Evolutionary conservation across 2,888 invertebrate species (phyloP).

Genomic region (Calameuta idolon): DNA sequence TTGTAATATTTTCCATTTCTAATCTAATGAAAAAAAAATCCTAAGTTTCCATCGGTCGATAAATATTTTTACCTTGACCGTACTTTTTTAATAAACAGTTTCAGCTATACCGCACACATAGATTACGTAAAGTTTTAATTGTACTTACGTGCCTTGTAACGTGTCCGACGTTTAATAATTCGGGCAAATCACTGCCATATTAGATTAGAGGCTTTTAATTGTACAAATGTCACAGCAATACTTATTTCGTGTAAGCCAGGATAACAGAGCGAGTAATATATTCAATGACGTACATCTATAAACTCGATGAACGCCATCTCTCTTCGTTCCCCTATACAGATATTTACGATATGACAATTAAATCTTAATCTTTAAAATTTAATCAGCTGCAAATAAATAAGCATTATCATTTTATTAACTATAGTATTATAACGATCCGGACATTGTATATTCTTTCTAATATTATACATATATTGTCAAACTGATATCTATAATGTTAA

Average conservation of each 20-base stretch:
- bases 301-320: background rate
- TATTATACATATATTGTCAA: background rate
- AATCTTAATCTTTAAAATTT: background rate
- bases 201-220: conserved; percentile 13
- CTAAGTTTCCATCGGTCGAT: background rate
- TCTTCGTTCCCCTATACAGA: background rate
- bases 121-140: too few relatives aligned
- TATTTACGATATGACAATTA: background rate
- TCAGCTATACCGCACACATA: background rate
- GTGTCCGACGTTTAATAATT: conserved; percentile 21
- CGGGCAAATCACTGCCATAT: conserved; percentile 25
- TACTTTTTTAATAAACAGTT: background rate
- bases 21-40: background rate
- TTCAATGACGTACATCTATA: background rate
- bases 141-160: conserved; percentile 11
- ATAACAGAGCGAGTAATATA: conserved; percentile 12
- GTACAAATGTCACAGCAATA: conserved; percentile 12
- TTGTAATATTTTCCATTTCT: background rate
- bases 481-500: background rate
- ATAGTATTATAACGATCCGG: background rate
- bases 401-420: background rate
- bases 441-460: background rate
- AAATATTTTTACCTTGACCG: background rate
- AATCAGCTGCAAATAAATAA: background rate
- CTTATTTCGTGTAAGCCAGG: conserved; percentile 1